Evolutionary conservation across 2,888 invertebrate species (phyloP), one percentile per base, ranked within the genome.

Genomic region (Empis stercorea): DNA sequence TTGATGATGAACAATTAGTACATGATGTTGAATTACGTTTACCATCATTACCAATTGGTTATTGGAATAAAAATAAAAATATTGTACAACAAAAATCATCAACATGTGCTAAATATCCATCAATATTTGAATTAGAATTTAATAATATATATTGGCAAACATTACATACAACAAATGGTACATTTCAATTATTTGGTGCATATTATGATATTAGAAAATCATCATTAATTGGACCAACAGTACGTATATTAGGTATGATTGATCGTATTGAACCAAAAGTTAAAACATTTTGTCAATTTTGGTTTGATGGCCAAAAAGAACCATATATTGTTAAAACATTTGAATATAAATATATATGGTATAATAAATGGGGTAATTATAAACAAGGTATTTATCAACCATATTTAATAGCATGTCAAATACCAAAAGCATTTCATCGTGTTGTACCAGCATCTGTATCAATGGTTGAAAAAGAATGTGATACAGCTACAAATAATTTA

Each of bases 131-230:
- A 60, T 72, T 93, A 52, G 87, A 93, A 65, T 93, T 89, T 72
- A 91, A 91, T 71, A 93, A 93, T 64, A 79, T 88, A 46, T 92
- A 92, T 68, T 93, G 93, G 93, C 93, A 93, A 71, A 86, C 84
- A 43, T 64, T 91, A 63, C 78, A 78, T 55, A 81, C 87, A 7
- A 76, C 78, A 36, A 86, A 89, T 59, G 89, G 91, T n/a, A 87
- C 88, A 2, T 92, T 92, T 62, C 88, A 91, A 65, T 70, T 93
- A 17, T 92, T 84, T 66, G 91, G 89, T 10, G 93, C 93, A 10
- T 93, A 91, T 68, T 80, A 88, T 62, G 93, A 93, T 66, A 79
- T 80, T 45, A 75, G 93, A 27, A 78, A 79, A 55, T 72, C 82
- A 51, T 88, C 88, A 47, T 72, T 79, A 44, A 76, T 91, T 54